Base-by-base conservation (phyloP, 2,797 vertebrate species). In the Perodicticus potto region DNA sequence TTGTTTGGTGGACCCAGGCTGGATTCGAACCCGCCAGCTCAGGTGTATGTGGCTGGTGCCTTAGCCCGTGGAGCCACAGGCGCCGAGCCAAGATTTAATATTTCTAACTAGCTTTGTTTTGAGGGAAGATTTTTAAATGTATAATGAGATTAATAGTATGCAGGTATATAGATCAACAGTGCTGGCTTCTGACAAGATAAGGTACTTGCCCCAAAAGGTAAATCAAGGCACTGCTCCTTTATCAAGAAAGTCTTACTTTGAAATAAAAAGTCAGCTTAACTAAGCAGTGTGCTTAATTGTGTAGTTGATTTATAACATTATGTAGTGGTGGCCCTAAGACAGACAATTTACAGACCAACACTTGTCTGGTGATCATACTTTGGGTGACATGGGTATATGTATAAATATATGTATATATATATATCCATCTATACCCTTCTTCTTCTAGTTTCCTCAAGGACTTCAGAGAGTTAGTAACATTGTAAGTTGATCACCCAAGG, bases 41-140 rank as follows among this genome's bases (percentile, higher is more conserved):
- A 40, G 40, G 40, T 40, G 5, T 40, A 40, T 40, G 40, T 40
- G 40, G 40, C 40, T 40, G 40, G 40, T 5, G 5, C 40, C 40
- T 40, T 40, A 40, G 40, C 40, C 40, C 40, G 5, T 40, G 3
- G 40, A 40, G 40, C 40, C 40, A 40, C 40, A 40, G 40, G 40
- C 40, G 5, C 40, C 40, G 40, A 40, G 40, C 40, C 40, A 40
- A 72, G 11, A 81, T 80, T 70, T 74, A 32, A 4, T 74, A 69
- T 78, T 78, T 22, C 12, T 76, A 55, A 93, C 57, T 25, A 92
- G 19, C 27, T 77, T 86, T 92, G 65, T n/a, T 94, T 96, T 43
- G 45, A 95, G 23, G 80, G 61, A 81, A 65, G 55, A 53, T 23
- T 61, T 92, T 34, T 65, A 29, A 78, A 13, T 69, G 2, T n/a